Evolutionary conservation across 2,888 invertebrate species (phyloP), one percentile per base, ranked within the genome.

Genomic region (Troilus luridus): DNA sequence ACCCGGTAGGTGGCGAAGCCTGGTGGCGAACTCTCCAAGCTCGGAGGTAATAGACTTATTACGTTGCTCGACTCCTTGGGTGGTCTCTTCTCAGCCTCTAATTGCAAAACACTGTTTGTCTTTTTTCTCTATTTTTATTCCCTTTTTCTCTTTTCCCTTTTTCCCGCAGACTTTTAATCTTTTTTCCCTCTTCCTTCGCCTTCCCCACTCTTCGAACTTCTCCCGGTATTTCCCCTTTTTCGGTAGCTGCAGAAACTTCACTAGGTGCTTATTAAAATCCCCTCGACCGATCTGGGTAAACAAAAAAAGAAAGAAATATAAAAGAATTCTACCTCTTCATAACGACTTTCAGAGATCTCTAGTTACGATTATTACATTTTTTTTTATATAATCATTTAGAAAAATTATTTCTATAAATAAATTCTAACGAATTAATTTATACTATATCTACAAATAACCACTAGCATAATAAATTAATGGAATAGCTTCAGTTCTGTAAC

Each of bases 41-140:
- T 41, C 27, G 2, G 11, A 12, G 24, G n/a, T 89, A 89, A 89
- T 89, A 89, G 89, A 89, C 89, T 89, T 89, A 89, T 89, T 89
- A 89, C 67, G 9, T 11, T 6, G 17, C 54, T n/a, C 27, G 0
- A 54, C 89, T 17, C 67, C 64, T 60, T 89, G 89, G 89, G 89
- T 89, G 89, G 89, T 89, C 89, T 27, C 64, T 12, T 10, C 21
- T n/a, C 64, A 8, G 59, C 27, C 88, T 88, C 88, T 89, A 89
- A 89, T 89, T 60, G 89, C 89, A 89, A 89, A 89, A 89, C 89
- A 64, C 54, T 62, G 67, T 60, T 21, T 58, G 21, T 56, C 12
- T n/a, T 85, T 85, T 88, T 89, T 89, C 27, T 89, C 54, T 89
- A 60, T 89, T 27, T 60, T 60, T 27, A 24, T 27, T 60, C 24